These are phyloP conservation scores for Cotesia chilonis DNA, from an alignment of 1,140 invertebrate genomes.

Conservation along the genomic window DNA sequence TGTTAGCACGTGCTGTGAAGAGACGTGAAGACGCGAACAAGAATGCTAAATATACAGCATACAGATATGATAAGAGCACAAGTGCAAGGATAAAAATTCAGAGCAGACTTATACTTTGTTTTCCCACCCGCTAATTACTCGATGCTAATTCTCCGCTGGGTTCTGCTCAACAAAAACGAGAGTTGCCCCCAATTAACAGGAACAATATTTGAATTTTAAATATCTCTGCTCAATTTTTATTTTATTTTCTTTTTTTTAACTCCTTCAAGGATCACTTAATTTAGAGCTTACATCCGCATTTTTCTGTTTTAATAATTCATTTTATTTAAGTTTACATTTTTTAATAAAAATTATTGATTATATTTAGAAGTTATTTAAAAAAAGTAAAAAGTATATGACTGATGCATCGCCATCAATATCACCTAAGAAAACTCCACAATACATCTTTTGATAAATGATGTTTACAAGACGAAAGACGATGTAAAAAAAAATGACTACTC, in stretches of 20 bases:
- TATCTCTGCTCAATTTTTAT: no score
- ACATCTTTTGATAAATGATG: slow-evolving; percentile 33
- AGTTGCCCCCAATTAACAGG: not conserved
- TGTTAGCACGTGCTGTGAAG: slow-evolving; percentile 33
- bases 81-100: no score
- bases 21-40: slow-evolving; percentile 11
- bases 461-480: slow-evolving; percentile 27
- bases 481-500: not conserved
- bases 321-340: no score
- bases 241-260: no score
- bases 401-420: slow-evolving; percentile 14
- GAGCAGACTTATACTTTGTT: slow-evolving; percentile 47
- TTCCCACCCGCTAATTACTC: slow-evolving; percentile 59
- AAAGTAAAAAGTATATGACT: no score
- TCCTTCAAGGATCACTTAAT: no score
- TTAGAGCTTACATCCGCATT: no score
- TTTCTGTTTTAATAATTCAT: no score
- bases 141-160: slow-evolving; percentile 48
- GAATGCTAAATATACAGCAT: slow-evolving; percentile 43
- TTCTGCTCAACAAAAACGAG: not conserved
- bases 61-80: no score
- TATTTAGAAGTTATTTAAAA: no score
- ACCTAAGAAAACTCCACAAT: slow-evolving; percentile 10
- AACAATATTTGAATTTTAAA: no score
- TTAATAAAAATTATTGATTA: no score